Base-by-base conservation (phyloP, 2,888 invertebrate genomes). In the Lordiphosa andalusiaca region DNA sequence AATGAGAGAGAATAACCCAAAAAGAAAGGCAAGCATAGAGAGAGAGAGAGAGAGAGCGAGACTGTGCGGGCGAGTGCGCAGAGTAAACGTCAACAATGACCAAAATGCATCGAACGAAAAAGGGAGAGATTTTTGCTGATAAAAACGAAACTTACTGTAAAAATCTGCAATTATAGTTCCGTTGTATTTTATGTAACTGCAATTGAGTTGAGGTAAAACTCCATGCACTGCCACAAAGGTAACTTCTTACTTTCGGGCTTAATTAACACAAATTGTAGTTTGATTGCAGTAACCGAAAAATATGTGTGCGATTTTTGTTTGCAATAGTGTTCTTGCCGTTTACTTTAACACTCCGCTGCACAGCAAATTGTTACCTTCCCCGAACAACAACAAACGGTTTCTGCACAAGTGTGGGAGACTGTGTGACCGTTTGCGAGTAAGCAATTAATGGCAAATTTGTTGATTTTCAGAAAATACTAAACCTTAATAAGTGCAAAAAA, bases 91-190 rank as follows among this genome's bases (percentile, higher is more conserved):
- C 59, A 53, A 62, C 51, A 68, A 71, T 25, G 51, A 36, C 33
- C 30, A 37, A 36, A 36, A 13, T 53, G 53, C 44, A 50, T 47
- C 47, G 33, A 61, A 33, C 46, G 49, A 55, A 50, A 63, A 13
- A 35, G 41, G 23, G 41, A 67, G 60, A 64, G 60, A 56, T 48
- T 30, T 44, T 44, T 39, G 36, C 12, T 46, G 30, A 42, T 12
- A 36, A 16, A 33, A 39, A 48, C 40, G 48, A 42, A 61, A 84
- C 82, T 77, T 77, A 77, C 77, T 65, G 77, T 77, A 68, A 81
- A 81, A 51, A 33, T 65, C 13, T 62, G 66, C 53, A 73, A 54
- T 71, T 61, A 67, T 66, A 65, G 73, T 73, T 65, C 25, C 2
- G 5, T 36, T 40, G 40, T 40, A 40, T 48, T 84, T 77, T 77